phyloP scores from a whole-genome alignment of 1,140 invertebrate species.

The Nomia melanderi region DNA sequence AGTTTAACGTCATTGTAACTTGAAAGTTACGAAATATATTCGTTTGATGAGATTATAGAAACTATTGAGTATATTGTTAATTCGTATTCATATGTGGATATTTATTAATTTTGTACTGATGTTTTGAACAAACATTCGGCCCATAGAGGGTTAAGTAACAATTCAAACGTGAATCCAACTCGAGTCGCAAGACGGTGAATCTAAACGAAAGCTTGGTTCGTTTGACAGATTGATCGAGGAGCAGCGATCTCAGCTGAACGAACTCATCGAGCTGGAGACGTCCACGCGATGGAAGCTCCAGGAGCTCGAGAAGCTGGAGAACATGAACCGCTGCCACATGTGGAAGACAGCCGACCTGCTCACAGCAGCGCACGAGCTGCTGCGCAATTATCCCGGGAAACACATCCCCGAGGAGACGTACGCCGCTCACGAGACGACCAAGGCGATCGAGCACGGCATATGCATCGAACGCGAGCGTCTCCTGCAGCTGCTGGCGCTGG shows the following conservation, averaged over 20 bases:
- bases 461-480: slow-evolving; percentile 87
- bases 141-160: too few relatives aligned
- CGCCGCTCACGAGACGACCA: slow-evolving; percentile 84
- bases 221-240: slow-evolving; percentile 78
- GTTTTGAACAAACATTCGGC: too few relatives aligned
- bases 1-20: too few relatives aligned
- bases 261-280: slow-evolving; percentile 82
- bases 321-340: slow-evolving; percentile 81
- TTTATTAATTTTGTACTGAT: too few relatives aligned
- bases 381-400: slow-evolving; percentile 84
- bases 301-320: slow-evolving; percentile 85
- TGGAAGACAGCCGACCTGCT: slow-evolving; percentile 81
- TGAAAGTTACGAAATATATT: too few relatives aligned
- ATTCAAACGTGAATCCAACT: too few relatives aligned
- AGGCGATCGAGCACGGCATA: slow-evolving; percentile 85
- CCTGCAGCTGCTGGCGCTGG: slow-evolving; percentile 86
- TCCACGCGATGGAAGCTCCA: slow-evolving; percentile 84
- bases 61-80: too few relatives aligned
- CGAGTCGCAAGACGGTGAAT: too few relatives aligned
- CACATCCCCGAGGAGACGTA: slow-evolving; percentile 86
- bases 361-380: slow-evolving; percentile 80
- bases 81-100: too few relatives aligned
- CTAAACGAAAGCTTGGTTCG: too few relatives aligned
- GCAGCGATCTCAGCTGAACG: slow-evolving; percentile 81
- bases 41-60: too few relatives aligned